Base-by-base conservation (phyloP, 2,797 vertebrate genomes). In the Peromyscus attwateri region DNA sequence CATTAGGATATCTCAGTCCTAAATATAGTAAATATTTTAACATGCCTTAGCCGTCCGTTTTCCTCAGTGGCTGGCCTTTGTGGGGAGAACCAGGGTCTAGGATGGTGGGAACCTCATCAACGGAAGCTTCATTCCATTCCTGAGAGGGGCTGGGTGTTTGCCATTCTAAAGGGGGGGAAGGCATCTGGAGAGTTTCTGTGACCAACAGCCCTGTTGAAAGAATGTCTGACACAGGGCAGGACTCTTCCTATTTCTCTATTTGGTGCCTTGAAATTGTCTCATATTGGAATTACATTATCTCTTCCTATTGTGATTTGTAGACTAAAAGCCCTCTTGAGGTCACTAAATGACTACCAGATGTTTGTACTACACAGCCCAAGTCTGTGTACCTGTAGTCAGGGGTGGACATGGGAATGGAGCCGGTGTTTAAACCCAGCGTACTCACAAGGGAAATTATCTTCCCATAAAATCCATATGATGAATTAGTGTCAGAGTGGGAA, bases 281-380 rank as follows among this genome's bases (percentile, higher is more conserved):
- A 83, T 79, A 49, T 89, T 95, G 68, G n/a, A 92, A 89, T 92
- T 77, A 68, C 23, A n/a, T 94, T 91, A 66, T 91, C 55, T 92
- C 92, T 68, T 57, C 46, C 21, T 87, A 2, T 62, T 62, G 70
- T 83, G 75, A 89, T 75, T 71, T 80, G 9, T 83, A 89, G 68
- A 80, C 52, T 87, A 75, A 81, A 93, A 93, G 82, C 25, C 87
- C 64, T 87, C 46, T 14, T 7, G 71, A 62, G 19, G 46, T n/a
- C 71, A 76, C 66, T 68, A 80, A 84, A 94, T 91, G 93, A 87
- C 60, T 70, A 46, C 52, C 79, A 94, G 77, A 73, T 97, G 68
- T 97, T 96, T 92, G 77, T 25, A 83, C 34, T 70, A 68, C 21
- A 91, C 46, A 80, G 3, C 57, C 80, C 34, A 93, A 52, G 81